A percentile compares a stretch with the other conserved stretches of the same genome.
Evolutionary conservation across 2,113 vertebrate species (phyloP).

Genomic region (Craseonycteris thonglongyai): DNA sequence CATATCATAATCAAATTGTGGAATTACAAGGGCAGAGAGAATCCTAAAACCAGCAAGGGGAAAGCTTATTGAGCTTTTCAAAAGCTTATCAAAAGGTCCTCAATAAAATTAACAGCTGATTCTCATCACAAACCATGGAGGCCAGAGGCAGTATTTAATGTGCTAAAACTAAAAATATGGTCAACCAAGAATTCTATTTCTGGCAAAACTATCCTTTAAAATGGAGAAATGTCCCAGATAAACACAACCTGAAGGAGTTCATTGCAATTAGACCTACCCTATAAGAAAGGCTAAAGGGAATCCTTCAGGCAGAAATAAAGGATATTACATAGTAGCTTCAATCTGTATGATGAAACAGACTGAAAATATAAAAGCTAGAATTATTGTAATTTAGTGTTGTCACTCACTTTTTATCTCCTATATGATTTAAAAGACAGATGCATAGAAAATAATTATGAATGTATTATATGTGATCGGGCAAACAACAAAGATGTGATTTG

Average conservation of each 20-base stretch:
- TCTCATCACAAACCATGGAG: no score
- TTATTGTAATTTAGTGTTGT: background rate
- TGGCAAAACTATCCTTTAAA: background rate
- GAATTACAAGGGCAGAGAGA: no score
- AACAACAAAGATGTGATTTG: background rate
- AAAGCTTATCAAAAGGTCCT: no score
- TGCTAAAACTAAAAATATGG: no score
- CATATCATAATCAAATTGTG: no score
- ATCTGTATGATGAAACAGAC: background rate
- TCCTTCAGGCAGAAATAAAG: no score
- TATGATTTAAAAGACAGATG: background rate
- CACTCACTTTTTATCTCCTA: background rate
- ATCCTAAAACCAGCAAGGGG: no score
- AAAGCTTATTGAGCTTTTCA: no score
- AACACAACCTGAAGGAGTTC: background rate
- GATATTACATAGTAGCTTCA: background rate
- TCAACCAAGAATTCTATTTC: background rate
- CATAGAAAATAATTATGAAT: background rate
- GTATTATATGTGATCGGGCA: background rate
- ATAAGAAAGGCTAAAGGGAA: no score
- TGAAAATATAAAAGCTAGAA: background rate
- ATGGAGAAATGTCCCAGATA: background rate
- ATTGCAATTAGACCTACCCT: no score
- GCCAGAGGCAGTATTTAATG: no score
- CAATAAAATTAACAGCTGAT: no score